Percentiles rank a stretch among this genome's conserved stretches.
These are phyloP conservation scores for Tuta absoluta DNA, from an alignment of 2,888 invertebrate genomes.

Conservation along the genomic window DNA sequence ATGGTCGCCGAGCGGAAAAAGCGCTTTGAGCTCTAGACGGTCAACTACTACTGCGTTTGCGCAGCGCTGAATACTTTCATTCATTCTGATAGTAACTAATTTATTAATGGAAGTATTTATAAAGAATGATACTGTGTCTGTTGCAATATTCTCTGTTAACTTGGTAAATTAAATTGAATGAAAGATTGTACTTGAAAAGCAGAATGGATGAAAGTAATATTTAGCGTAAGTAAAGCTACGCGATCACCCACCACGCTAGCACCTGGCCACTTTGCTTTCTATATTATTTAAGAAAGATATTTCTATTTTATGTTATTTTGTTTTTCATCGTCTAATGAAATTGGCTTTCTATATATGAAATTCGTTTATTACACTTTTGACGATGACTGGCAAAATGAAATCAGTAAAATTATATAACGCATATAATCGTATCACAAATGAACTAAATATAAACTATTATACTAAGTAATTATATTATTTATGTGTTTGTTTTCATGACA, in stretches of 20 bases:
- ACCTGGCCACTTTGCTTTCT: constrained; percentile 63
- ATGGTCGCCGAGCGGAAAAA: constrained; percentile 88
- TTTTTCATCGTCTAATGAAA: constrained; percentile 1
- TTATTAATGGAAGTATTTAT: neutral
- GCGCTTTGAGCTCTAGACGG: constrained; percentile 81
- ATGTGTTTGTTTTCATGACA: constrained; percentile 31
- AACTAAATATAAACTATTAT: constrained; percentile 24
- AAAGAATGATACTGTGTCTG: neutral
- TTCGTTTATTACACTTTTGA: constrained; percentile 4
- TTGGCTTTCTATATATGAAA: neutral
- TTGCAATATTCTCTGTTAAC: constrained; percentile 16
- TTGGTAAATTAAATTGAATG: constrained; percentile 19
- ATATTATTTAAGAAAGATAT: constrained; percentile 3
- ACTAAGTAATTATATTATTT: constrained; percentile 28
- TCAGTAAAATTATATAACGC: constrained; percentile 2
- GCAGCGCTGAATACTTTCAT: constrained; percentile 17
- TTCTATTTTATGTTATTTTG: neutral
- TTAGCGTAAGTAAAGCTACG: constrained; percentile 24
- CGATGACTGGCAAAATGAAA: constrained; percentile 3
- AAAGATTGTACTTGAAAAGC: neutral
- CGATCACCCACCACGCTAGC: constrained; percentile 70
- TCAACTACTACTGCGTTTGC: neutral
- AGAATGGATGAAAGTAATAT: neutral
- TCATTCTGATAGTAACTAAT: neutral
- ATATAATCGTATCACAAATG: constrained; percentile 25